A percentile compares a stretch with the other conserved stretches of the same genome.
These are phyloP conservation scores for Melieria picta DNA, from an alignment of 2,888 invertebrate genomes.

Conservation along the genomic window DNA sequence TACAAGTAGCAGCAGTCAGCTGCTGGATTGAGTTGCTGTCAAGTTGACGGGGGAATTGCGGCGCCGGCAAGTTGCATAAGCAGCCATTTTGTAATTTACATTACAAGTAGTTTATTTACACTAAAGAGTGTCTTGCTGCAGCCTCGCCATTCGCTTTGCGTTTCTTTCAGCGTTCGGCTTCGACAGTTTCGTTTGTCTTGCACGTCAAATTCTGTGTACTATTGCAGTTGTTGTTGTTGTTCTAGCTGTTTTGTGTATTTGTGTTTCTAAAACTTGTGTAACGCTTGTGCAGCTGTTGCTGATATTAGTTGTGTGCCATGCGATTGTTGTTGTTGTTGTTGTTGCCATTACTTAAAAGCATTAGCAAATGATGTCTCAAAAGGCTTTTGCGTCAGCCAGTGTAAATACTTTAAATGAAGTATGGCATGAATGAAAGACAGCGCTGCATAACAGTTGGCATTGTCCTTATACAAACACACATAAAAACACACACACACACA, in stretches of 20 bases:
- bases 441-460: not conserved
- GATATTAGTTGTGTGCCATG: not conserved
- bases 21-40: no score
- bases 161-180: not conserved
- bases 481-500: not conserved
- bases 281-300: not conserved
- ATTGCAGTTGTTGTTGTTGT: slow-evolving; percentile 8
- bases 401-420: slow-evolving; percentile 33
- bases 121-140: no score
- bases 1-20: no score
- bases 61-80: no score
- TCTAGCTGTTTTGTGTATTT: slow-evolving; percentile 10
- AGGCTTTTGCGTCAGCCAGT: slow-evolving; percentile 31
- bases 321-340: slow-evolving; percentile 1
- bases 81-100: no score
- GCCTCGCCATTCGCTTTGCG: no score
- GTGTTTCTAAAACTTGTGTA: slow-evolving; percentile 20
- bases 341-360: slow-evolving; percentile 30
- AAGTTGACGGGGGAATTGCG: no score
- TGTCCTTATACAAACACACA: slow-evolving; percentile 1
- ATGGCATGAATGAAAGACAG: not conserved
- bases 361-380: slow-evolving; percentile 30
- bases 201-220: slow-evolving; percentile 7
- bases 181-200: slow-evolving; percentile 19
- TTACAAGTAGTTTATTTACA: no score